phyloP scores from a whole-genome alignment of 2,888 invertebrate genomes.

The Oligia latruncula region DNA sequence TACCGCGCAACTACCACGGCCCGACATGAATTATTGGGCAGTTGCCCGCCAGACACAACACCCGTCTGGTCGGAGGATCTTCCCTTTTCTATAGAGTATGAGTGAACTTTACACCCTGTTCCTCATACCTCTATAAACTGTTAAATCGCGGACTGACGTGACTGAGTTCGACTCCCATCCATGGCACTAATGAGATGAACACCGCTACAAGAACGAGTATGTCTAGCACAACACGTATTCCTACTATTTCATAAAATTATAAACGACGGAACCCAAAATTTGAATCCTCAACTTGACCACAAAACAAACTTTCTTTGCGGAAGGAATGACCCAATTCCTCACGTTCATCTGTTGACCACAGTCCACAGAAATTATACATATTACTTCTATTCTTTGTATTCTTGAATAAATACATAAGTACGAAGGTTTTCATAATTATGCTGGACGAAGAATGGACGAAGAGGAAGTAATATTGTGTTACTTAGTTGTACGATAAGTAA shows the following conservation, averaged over 20 bases:
- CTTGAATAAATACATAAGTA: slow-evolving; percentile 42
- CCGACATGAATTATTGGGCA: too few species aligned
- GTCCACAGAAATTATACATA: slow-evolving; percentile 35
- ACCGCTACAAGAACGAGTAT: neutral
- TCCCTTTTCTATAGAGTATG: too few species aligned
- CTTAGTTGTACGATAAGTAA: neutral
- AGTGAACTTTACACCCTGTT: too few species aligned
- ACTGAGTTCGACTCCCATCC: too few species aligned
- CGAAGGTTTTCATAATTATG: slow-evolving; percentile 22
- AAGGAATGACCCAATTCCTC: slow-evolving; percentile 47
- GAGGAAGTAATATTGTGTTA: slow-evolving; percentile 13
- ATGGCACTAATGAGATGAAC: too few species aligned
- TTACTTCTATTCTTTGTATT: slow-evolving; percentile 27
- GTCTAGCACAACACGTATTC: neutral
- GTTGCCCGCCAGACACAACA: too few species aligned
- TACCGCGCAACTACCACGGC: too few species aligned
- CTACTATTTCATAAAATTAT: neutral
- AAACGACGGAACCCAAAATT: slow-evolving; percentile 46
- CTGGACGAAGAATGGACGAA: slow-evolving; percentile 18
- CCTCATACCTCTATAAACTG: too few species aligned
- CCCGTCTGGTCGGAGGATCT: too few species aligned
- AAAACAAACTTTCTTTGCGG: slow-evolving; percentile 31
- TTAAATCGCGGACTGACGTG: too few species aligned
- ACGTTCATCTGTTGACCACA: slow-evolving; percentile 57
- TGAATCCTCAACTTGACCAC: slow-evolving; percentile 33